Percentiles rank a stretch among this genome's conserved stretches.
Conservation (phyloP, 2,888 invertebrate species). For the Yponomeuta sedellus region DNA sequence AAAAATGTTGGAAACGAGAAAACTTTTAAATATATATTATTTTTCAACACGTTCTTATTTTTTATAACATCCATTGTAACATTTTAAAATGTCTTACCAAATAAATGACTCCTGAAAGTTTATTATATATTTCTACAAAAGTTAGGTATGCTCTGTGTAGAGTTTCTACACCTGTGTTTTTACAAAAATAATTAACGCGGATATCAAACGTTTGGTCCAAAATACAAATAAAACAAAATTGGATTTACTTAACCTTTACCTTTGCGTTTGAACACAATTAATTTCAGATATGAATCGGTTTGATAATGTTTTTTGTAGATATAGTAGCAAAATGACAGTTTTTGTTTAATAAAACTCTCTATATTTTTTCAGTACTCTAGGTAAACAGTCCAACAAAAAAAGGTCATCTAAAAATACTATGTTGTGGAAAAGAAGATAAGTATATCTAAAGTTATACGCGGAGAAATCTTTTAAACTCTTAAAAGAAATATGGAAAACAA, state of each 20-base stretch:
- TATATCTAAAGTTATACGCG: not conserved
- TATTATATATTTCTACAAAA: slow-evolving; percentile 13
- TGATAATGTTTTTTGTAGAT: slow-evolving; percentile 41
- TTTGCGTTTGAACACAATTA: slow-evolving; percentile 17
- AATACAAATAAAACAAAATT: slow-evolving; percentile 18
- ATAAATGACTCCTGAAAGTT: slow-evolving; percentile 14
- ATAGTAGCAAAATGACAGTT: slow-evolving; percentile 39
- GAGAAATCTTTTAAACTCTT: not conserved
- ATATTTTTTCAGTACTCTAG: slow-evolving; percentile 27
- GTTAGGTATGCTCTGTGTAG: not conserved
- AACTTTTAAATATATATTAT: not conserved
- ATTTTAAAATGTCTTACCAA: slow-evolving; percentile 7
- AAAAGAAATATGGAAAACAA: not conserved
- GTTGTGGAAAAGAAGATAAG: slow-evolving; percentile 22
- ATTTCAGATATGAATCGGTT: slow-evolving; percentile 11
- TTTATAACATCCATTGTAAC: slow-evolving; percentile 9
- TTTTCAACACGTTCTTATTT: not conserved
- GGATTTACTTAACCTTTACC: slow-evolving; percentile 11
- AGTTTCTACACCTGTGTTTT: not conserved
- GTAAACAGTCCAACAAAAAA: slow-evolving; percentile 63
- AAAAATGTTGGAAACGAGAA: not conserved
- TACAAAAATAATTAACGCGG: slow-evolving; percentile 23
- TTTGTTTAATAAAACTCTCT: slow-evolving; percentile 29
- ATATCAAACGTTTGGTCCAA: slow-evolving; percentile 17
- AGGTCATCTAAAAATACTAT: slow-evolving; percentile 72